Conservation (phyloP, 2,797 vertebrate species). For the Neosilurus mollespiculum region DNA sequence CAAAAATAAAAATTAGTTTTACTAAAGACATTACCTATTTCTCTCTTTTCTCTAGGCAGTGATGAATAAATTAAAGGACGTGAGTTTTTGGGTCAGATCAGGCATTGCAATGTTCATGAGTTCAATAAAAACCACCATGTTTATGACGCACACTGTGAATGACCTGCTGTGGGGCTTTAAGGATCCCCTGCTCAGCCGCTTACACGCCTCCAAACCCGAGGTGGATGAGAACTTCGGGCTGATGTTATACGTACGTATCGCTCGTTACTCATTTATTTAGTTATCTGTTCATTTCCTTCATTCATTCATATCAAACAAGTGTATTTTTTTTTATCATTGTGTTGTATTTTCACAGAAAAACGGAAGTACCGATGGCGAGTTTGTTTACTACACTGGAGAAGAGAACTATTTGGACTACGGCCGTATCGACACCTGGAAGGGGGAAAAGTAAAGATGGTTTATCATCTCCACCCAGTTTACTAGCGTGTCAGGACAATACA, state of each 20-base stretch:
- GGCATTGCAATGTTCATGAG: slow-evolving; percentile 58
- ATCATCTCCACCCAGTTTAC: neutral
- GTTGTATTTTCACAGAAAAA: slow-evolving; percentile 71
- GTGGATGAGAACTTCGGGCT: slow-evolving; percentile 73
- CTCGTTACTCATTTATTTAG: neutral
- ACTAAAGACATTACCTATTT: neutral
- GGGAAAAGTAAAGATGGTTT: slow-evolving; percentile 68
- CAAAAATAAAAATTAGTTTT: neutral
- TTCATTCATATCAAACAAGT: neutral
- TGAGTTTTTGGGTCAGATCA: slow-evolving; percentile 37
- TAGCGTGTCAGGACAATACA: slow-evolving; percentile 5
- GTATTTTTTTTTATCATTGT: neutral
- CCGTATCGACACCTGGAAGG: slow-evolving; percentile 72
- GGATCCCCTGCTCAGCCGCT: slow-evolving; percentile 64
- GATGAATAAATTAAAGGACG: slow-evolving; percentile 65
- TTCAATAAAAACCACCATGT: neutral
- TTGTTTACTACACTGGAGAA: slow-evolving; percentile 75
- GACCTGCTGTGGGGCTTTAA: slow-evolving; percentile 77
- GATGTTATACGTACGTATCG: slow-evolving; percentile 72
- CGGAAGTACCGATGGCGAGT: slow-evolving; percentile 68
- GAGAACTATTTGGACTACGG: slow-evolving; percentile 76
- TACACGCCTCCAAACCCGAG: slow-evolving; percentile 28
- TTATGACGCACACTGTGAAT: slow-evolving; percentile 71
- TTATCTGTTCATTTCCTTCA: neutral
- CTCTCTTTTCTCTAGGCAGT: slow-evolving; percentile 65